Evolutionary conservation across 2,113 vertebrate species (phyloP).

Genomic region (Anolis sagrei): DNA sequence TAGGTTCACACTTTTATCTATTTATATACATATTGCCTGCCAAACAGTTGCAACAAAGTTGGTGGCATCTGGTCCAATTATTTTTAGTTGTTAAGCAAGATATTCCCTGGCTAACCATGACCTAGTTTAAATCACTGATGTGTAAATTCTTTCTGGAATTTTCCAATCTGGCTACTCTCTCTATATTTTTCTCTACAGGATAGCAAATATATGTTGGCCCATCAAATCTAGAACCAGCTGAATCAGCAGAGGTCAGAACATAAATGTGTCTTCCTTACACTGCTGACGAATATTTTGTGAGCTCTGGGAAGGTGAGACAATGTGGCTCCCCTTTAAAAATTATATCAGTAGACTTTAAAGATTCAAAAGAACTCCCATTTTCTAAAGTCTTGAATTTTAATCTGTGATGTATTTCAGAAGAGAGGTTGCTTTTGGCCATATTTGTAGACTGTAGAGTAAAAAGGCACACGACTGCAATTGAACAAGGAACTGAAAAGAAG

Average conservation of each 20-base stretch:
- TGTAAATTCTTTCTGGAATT: constrained; percentile 15
- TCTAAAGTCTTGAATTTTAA: neutral
- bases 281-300: neutral
- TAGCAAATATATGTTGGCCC: neutral
- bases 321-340: neutral
- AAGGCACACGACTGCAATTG: no score
- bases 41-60: neutral
- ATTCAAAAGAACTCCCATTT: neutral
- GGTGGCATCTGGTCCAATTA: neutral
- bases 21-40: neutral
- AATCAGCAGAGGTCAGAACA: neutral
- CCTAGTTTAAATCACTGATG: neutral
- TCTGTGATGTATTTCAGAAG: neutral
- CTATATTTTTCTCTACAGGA: neutral
- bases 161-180: neutral
- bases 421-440: no score
- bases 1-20: neutral
- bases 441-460: no score
- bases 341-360: neutral
- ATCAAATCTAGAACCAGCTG: neutral
- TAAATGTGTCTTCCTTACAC: no score
- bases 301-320: neutral
- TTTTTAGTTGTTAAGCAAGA: neutral
- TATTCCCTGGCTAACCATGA: neutral
- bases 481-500: no score